phyloP scores from a whole-genome alignment of 2,113 vertebrate species.

The Montifringilla adamsi region DNA sequence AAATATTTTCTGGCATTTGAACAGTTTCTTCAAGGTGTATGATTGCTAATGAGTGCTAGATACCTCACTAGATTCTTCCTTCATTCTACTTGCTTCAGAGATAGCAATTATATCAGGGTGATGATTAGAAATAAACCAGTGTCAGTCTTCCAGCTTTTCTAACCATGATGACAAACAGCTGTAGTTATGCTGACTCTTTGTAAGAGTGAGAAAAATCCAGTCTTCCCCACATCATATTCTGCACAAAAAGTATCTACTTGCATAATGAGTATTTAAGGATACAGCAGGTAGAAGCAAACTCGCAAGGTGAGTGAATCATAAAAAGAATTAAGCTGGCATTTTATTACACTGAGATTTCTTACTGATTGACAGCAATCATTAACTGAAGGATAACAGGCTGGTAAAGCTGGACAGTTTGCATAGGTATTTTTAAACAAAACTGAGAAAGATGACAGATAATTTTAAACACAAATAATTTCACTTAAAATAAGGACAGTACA shows the following conservation, averaged over 20 bases:
- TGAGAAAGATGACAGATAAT: not conserved
- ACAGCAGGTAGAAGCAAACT: not conserved
- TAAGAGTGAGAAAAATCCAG: not conserved
- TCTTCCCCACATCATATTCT: not conserved
- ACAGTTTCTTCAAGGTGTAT: not conserved
- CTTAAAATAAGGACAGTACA: conserved; percentile 46
- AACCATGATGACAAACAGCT: not conserved
- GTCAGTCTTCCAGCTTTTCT: not conserved
- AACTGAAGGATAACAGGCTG: not conserved
- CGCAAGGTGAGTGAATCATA: not conserved
- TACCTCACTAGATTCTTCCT: not conserved
- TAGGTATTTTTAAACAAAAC: conserved; percentile 2
- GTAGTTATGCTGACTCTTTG: not conserved
- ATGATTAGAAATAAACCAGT: not conserved
- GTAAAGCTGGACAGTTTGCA: conserved; percentile 23
- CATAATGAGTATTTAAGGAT: not conserved
- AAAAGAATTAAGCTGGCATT: not conserved
- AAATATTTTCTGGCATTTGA: not conserved
- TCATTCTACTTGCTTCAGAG: not conserved
- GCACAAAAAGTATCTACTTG: not conserved
- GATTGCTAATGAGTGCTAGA: not conserved
- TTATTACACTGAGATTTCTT: conserved; percentile 23
- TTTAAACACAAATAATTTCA: not conserved
- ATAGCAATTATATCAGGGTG: not conserved
- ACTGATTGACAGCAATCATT: not conserved